phyloP scores from a whole-genome alignment of 2,888 invertebrate species.

The Sesia apiformis region DNA sequence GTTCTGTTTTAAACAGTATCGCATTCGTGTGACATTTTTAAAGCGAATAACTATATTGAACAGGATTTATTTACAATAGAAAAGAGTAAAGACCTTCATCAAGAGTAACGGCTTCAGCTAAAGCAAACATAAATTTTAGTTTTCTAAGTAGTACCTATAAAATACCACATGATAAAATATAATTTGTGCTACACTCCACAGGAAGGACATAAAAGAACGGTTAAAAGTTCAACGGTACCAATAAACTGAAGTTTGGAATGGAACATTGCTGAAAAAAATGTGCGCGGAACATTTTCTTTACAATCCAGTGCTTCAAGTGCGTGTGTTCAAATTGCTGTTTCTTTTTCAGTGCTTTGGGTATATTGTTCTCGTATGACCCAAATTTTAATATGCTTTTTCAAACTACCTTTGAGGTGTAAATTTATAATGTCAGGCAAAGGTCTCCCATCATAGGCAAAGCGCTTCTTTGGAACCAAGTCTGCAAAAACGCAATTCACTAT shows the following conservation, averaged over 20 bases:
- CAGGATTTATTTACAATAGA: no score
- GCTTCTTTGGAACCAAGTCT: conserved; percentile 44
- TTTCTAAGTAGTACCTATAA: no score
- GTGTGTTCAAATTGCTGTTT: not conserved
- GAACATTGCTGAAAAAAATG: not conserved
- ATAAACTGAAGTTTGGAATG: not conserved
- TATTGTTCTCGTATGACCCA: conserved; percentile 4
- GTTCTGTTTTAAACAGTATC: no score
- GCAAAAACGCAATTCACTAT: conserved; percentile 20
- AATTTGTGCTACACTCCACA: not conserved
- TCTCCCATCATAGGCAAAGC: conserved; percentile 62
- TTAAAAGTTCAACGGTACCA: not conserved
- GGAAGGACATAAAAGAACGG: not conserved
- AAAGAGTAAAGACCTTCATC: no score
- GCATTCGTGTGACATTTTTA: no score
- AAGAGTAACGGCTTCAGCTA: no score
- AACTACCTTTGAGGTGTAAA: conserved; percentile 66
- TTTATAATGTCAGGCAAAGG: conserved; percentile 57
- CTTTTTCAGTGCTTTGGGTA: not conserved
- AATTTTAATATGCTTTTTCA: conserved; percentile 8
- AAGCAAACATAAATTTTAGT: no score
- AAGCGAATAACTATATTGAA: no score
- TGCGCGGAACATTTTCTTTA: not conserved
- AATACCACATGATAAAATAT: not conserved
- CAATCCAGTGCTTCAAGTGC: not conserved